Evolutionary conservation across 1,140 invertebrate species (phyloP), one percentile per base, ranked within the genome.

Genomic region (Glossosoma conforme): DNA sequence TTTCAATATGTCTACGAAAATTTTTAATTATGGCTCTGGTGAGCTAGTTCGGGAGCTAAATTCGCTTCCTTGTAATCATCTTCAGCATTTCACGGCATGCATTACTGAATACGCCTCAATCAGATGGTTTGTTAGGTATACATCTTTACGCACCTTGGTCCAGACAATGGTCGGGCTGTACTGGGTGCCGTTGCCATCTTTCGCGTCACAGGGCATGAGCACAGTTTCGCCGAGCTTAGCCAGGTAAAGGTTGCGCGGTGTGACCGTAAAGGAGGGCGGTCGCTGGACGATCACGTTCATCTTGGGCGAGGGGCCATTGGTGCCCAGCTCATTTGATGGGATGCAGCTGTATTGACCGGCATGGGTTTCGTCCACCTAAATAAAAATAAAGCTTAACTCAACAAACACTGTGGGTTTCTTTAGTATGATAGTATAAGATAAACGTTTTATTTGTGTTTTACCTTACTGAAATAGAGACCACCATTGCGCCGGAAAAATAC

Each of bases 201-300:
- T 74, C 13, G 86, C 91, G 60, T 86, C 85, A 72, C 93, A 97
- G 1, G 88, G 85, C 69, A 97, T 82, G 64, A 85, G 82, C 18
- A 92, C 74, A 24, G 79, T 84, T 59, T 89, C 86, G 3, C 87
- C 89, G n/a, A 88, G 67, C 65, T 88, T 87, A 54, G 82, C 78
- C 65, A 91, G 80, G 69, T 92, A 92, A 54, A 91, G 72, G 59
- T 86, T 82, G 64, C 87, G 84, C 10, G 90, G 89, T 1, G 80
- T 83, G 10, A 83, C 69, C 1, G 80, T 82, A 65, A 92, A 88
- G 42, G 85, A 76, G 9, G 89, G 89, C 14, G 89, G 87, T 36
- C 85, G 83, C 75, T 89, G 86, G 35, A 97, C 93, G 60, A 93
- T 79, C 53, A 97, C 92, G 62, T 87, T 84, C 66, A 96, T 93